Evolutionary conservation across 2,888 invertebrate species (phyloP), one percentile per base, ranked within the genome.

Genomic region (Athalia cordata): DNA sequence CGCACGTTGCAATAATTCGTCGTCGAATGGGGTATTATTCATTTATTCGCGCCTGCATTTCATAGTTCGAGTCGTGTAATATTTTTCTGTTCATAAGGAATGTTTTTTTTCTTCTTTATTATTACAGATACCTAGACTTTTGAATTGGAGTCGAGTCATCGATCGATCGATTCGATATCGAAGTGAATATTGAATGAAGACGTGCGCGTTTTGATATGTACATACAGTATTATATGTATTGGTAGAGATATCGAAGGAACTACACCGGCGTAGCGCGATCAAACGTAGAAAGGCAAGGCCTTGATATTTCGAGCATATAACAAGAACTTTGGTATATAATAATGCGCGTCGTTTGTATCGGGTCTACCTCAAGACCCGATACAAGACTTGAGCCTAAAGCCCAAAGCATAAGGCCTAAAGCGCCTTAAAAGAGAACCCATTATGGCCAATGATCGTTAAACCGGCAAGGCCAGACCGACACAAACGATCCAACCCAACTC

Each of bases 201-300:
- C 29, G 29, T 29, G 29, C 29, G 29, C 29, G 29, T 29, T 29
- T 29, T 29, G 29, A 29, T 29, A n/a, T 29, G 2, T 29, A 29
- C 29, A 2, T 29, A 29, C 29, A 2, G 29, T 29, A 29, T 29
- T 29, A 29, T 29, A n/a, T 55, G 55, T 55, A n/a, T 55, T 55
- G 55, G 29, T 29, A 29, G 1, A 29, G 29, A 29, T 29, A 29
- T 29, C 29, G 29, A 29, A 29, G 29, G 29, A 29, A 45, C 47
- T 29, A 72, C 11, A 68, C 43, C 15, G 8, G 65, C 13, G 55
- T 45, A 11, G 52, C 52, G 8, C 15, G 15, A 52, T 43, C 59
- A 75, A 80, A 81, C 81, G 83, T 87, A 87, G 87, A 87, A 87
- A 87, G 87, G 86, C 83, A 82, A 82, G 86, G 81, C 87, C 87